Evolutionary conservation across 2,113 vertebrate genomes (phyloP).

Genomic region (Takifugu bimaculatus): DNA sequence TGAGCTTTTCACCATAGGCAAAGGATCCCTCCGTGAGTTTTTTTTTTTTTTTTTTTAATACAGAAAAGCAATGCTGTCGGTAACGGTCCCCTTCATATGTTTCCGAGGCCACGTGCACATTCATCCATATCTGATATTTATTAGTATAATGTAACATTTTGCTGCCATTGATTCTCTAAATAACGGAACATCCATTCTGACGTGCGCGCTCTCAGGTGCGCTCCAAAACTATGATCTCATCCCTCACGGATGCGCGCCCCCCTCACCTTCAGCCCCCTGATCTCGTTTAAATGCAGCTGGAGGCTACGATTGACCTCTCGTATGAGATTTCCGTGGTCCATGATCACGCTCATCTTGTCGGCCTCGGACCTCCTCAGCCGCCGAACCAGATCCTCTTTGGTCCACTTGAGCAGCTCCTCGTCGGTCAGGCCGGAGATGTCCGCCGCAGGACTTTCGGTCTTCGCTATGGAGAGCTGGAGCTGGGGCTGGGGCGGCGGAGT

Average conservation of each 20-base stretch:
- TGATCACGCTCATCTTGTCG: conserved; percentile 97
- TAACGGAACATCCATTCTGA: conserved; percentile 13
- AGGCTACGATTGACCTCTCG: conserved; percentile 97
- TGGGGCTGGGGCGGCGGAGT: conserved; percentile 65
- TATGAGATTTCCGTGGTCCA: conserved; percentile 97
- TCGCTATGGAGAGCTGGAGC: conserved; percentile 73
- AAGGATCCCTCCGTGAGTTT: too few relatives aligned
- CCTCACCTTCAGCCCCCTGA: conserved; percentile 95
- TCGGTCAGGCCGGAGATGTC: conserved; percentile 90
- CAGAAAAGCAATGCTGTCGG: too few relatives aligned
- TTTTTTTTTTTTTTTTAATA: too few relatives aligned
- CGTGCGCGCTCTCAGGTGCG: conserved; percentile 62
- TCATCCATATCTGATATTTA: too few relatives aligned
- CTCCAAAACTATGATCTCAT: conserved; percentile 71
- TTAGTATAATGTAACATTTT: too few relatives aligned
- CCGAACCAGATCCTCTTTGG: conserved; percentile 92
- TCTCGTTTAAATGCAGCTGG: conserved; percentile 95
- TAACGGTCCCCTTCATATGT: too few relatives aligned
- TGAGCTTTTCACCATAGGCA: conserved; percentile 15
- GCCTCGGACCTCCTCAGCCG: conserved; percentile 90
- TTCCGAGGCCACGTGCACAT: too few relatives aligned
- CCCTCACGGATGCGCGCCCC: conserved; percentile 39
- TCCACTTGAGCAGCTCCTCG: conserved; percentile 93
- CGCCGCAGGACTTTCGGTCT: conserved; percentile 79
- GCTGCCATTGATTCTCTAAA: background rate